Base-by-base conservation (phyloP, 1,140 invertebrate species). In the Conus betulinus region DNA sequence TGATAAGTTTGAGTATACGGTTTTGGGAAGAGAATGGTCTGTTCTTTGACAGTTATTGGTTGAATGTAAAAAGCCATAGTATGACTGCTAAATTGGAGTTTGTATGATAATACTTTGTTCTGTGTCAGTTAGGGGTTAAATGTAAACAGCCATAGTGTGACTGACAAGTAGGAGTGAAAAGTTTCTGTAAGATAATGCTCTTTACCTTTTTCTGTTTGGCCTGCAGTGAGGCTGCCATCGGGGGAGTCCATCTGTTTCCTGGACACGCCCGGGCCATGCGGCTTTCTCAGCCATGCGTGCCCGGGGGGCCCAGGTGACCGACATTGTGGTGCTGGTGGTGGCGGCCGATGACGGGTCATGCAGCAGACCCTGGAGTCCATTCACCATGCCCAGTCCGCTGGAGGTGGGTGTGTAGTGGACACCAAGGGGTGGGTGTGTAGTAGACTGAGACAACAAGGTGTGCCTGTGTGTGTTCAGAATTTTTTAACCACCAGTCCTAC, bases 201-300 rank as follows among this genome's bases (percentile, higher is more conserved):
- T 63, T 63, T 63, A 39, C 39, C 39, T 39, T 3, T 1, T 27
- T 78, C 25, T 78, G 25, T 23, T 8, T 81, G 17, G 74, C 11
- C 92, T 93, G 67, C 89, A 94, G 93, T 94, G 2, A 91, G 88
- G 83, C 83, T 94, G 39, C 15, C 88, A 13, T 90, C 91, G 60
- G 97, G 97, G 3, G 97, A 98, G 79, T 96, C 94, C 81, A 97
- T 99, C 63, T 99, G 99, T 13, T 99, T 99, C 96, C 94, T 99
- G 85, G 99, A 99, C 95, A 99, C 99, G n/a, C 99, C 99, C 99
- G n/a, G 99, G 99, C 0, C 99, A 99, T 96, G 99, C 99, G 39
- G 99, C 99, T 13, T 99, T 99, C 94, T 97, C 96, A 84, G 96
- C 98, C 1, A 99, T 99, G 98, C 95, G 99, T 92, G 97, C 97